These are phyloP conservation scores for Phalanger gymnotis DNA, from an alignment of 2,797 vertebrate species.

Conservation along the genomic window DNA sequence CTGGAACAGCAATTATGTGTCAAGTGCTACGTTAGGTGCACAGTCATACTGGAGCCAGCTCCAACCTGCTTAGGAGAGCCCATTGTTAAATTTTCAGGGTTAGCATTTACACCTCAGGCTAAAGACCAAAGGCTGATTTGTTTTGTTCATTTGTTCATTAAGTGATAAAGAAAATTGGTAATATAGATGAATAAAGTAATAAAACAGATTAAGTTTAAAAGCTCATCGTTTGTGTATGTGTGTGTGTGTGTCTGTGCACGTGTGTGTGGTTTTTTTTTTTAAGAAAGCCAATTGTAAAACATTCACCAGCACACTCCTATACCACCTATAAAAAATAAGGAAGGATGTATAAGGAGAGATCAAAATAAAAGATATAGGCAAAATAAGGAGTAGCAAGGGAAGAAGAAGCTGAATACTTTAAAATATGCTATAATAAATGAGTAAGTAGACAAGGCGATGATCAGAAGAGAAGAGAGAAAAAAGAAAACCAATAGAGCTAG, in stretches of 20 bases:
- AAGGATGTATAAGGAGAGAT: background rate
- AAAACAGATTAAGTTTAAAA: background rate
- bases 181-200: background rate
- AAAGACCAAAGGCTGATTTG: background rate
- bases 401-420: background rate
- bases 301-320: background rate
- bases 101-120: background rate
- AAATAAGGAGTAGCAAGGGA: background rate
- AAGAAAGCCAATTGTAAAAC: background rate
- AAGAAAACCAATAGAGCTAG: background rate
- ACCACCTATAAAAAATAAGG: background rate
- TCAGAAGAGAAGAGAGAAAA: background rate
- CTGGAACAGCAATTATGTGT: background rate
- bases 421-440: background rate
- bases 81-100: background rate
- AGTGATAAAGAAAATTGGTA: background rate
- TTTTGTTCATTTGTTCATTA: background rate
- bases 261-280: background rate
- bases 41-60: fast-evolving
- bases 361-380: background rate
- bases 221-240: background rate
- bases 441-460: background rate
- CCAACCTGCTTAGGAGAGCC: background rate
- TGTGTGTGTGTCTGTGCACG: background rate
- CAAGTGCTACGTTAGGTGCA: background rate